phyloP scores from a whole-genome alignment of 2,113 vertebrate genomes.

The Hemibagrus wyckioides region DNA sequence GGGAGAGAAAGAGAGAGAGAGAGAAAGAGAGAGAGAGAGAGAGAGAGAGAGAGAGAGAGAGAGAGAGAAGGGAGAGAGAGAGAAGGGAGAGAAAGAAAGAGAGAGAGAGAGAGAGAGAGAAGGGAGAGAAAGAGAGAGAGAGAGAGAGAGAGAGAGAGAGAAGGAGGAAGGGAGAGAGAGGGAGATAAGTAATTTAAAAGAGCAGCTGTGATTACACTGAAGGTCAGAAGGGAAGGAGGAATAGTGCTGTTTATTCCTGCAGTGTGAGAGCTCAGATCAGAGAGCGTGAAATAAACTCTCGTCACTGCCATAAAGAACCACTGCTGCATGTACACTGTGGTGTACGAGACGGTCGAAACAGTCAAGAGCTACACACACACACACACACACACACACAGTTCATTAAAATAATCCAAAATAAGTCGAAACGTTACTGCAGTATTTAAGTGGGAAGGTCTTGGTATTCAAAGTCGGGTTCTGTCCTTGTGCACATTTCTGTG shows the following conservation, averaged over 20 bases:
- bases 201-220: conserved; percentile 27
- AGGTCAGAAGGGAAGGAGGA: conserved; percentile 28
- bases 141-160: background rate
- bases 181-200: background rate
- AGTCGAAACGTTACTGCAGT: background rate
- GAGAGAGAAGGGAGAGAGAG: too few relatives aligned
- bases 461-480: background rate
- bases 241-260: conserved; percentile 19
- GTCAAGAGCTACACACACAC: background rate
- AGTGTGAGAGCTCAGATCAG: conserved; percentile 29
- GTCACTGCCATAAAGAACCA: background rate
- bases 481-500: too few relatives aligned
- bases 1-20: too few relatives aligned
- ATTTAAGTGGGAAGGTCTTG: background rate
- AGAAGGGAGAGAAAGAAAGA: background rate
- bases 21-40: too few relatives aligned
- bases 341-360: too few relatives aligned
- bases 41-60: too few relatives aligned
- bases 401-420: background rate
- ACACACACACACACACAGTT: conserved; percentile 1
- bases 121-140: too few relatives aligned
- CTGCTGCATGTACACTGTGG: background rate
- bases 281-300: conserved; percentile 36
- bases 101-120: background rate
- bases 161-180: background rate